These are phyloP conservation scores for Heteronetta atricapilla DNA, from an alignment of 2,113 vertebrate genomes.

Conservation along the genomic window DNA sequence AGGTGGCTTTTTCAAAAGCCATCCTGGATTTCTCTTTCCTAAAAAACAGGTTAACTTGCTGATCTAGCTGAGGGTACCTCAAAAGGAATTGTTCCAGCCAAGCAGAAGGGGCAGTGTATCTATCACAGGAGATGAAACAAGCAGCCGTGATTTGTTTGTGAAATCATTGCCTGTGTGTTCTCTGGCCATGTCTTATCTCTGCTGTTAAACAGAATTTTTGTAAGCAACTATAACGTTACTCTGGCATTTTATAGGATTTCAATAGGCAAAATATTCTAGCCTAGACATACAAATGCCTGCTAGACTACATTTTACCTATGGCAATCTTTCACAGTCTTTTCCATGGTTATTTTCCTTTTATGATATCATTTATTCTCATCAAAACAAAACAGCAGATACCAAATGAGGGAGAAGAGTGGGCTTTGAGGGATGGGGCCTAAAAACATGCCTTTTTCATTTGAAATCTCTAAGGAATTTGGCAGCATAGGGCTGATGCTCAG, in stretches of 20 bases:
- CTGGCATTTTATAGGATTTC: not conserved
- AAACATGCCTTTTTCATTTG: not conserved
- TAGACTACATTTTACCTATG: not conserved
- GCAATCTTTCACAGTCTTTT: not conserved
- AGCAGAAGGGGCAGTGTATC: not conserved
- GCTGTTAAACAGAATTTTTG: not conserved
- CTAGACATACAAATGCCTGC: constrained; percentile 3
- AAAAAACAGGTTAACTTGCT: not conserved
- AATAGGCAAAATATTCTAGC: not conserved
- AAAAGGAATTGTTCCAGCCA: not conserved
- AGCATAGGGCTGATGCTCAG: not conserved
- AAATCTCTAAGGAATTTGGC: not conserved
- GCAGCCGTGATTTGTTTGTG: not conserved
- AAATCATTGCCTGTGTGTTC: not conserved
- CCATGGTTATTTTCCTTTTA: not conserved
- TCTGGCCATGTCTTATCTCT: not conserved
- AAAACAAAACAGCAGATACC: not conserved
- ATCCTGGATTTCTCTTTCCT: not conserved
- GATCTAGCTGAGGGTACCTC: rapidly evolving
- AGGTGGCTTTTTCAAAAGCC: not conserved
- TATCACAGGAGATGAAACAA: not conserved
- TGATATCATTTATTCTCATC: not conserved
- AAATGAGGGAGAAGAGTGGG: not conserved
- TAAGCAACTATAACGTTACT: not conserved
- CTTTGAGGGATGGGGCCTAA: not conserved